Evolutionary conservation across 2,888 invertebrate genomes (phyloP), one percentile per base, ranked within the genome.

Genomic region (Drepanosiphum platanoidis): DNA sequence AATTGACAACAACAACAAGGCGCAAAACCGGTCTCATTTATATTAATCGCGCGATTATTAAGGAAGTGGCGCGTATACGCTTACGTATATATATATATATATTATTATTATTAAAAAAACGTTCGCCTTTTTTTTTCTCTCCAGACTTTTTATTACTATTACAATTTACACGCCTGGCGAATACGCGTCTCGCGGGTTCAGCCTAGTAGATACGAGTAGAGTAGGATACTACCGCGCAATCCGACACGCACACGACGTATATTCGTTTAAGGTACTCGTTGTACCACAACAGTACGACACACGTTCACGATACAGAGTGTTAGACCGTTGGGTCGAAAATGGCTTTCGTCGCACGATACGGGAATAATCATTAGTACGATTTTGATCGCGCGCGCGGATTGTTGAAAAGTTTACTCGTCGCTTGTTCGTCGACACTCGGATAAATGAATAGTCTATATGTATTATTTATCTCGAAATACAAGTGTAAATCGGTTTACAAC

Each of bases 21-120:
- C 83, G 52, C 81, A 75, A 84, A 84, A 84, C 83, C 83, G 83
- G 83, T 84, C 83, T 66, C 75, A 52, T 75, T 75, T 84, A 84
- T 75, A 84, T 84, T 83, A 84, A 84, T 66, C 66, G 75, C 66
- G 83, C 83, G 66, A 75, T 84, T 84, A 84, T 74, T 74, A 46
- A 72, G 82, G 75, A 84, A 84, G 83, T 75, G 83, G 83, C 83
- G 68, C 68, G n/a, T n/a, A 52, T 75, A 80, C 34, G 18, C 42
- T 18, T 30, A 39, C 34, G 4, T n/a, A 42, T 4, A 11, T 32
- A 22, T 11, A 3, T 68, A 32, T n/a, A 3, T n/a, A 36, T 39
- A 32, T 66, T 78, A 78, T n/a, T 66, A 78, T 78, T 78, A 78
- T 66, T 66, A 66, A 42, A 42, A 30, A 32, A 52, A 75, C 74